Evolutionary conservation across 2,797 vertebrate genomes (phyloP), one percentile per base, ranked within the genome.

Genomic region (Peromyscus aztecus): DNA sequence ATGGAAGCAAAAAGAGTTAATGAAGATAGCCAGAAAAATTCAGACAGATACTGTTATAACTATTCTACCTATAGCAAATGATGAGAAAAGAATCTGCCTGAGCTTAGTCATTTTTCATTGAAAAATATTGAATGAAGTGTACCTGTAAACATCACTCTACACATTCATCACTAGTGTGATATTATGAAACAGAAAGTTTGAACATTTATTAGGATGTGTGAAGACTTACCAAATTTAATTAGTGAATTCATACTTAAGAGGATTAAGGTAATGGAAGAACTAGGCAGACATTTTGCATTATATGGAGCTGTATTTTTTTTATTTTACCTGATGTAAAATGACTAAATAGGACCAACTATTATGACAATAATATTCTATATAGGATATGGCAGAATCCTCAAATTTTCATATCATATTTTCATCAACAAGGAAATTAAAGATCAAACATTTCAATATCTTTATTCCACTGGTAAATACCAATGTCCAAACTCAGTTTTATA

Each of bases 351-450:
- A 7, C 0, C 40, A 91, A 90, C 24, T 27, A 63, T 55, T 93
- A 29, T 37, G 7, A 69, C 8, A 69, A 91, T 63, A 61, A 93
- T 4, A 8, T 83, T 88, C 40, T 80, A 2, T 87, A 13, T 55
- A 34, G 75, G 43, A 37, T 23, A 76, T 65, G 73, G 59, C 23
- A 4, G 37, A 69, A 27, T 71, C 12, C 29, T 83, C 7, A 40
- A 52, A 83, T 46, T 23, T 55, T 82, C 27, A 8, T 27, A 43
- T 10, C n/a, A 34, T 14, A 10, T 31, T 59, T 92, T 92, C 61
- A 90, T 63, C 87, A 88, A 63, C n/a, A 16, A 90, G 11, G 10
- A 95, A 93, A 71, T 11, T 80, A 76, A 89, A 71, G 3, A 49
- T 40, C 2, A 83, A 82, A 93, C 4, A 90, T 63, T 83, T 73